Evolutionary conservation across 2,888 invertebrate species (phyloP).

Genomic region (Calameuta pallipes): DNA sequence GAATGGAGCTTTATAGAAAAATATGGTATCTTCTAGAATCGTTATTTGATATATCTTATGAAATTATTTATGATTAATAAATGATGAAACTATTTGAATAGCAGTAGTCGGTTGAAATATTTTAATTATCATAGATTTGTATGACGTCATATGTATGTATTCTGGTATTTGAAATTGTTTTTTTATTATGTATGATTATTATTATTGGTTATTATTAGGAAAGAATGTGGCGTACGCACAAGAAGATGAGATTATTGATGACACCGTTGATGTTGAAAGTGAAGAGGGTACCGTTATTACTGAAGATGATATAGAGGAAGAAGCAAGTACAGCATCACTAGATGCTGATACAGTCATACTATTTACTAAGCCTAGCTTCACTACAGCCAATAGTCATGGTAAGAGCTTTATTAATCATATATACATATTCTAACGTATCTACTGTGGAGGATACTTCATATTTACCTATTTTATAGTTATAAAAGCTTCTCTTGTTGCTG

Average conservation of each 20-base stretch:
- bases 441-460: not conserved
- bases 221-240: slow-evolving; percentile 73
- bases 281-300: slow-evolving; percentile 68
- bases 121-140: too few relatives aligned
- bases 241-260: slow-evolving; percentile 70
- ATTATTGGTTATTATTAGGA: slow-evolving; percentile 54
- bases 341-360: slow-evolving; percentile 92
- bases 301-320: slow-evolving; percentile 70
- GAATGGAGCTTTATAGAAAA: not conserved
- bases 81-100: not conserved
- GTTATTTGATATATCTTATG: not conserved
- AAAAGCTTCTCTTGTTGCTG: not conserved
- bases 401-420: slow-evolving; percentile 11
- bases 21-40: not conserved
- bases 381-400: slow-evolving; percentile 56
- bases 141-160: not conserved
- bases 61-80: not conserved
- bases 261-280: slow-evolving; percentile 71
- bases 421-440: not conserved
- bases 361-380: slow-evolving; percentile 81
- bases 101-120: not conserved
- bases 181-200: not conserved
- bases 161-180: not conserved
- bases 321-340: slow-evolving; percentile 81
- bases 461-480: slow-evolving; percentile 1